Conservation (phyloP, 2,888 invertebrate species). For the Lochmaea crataegi region DNA sequence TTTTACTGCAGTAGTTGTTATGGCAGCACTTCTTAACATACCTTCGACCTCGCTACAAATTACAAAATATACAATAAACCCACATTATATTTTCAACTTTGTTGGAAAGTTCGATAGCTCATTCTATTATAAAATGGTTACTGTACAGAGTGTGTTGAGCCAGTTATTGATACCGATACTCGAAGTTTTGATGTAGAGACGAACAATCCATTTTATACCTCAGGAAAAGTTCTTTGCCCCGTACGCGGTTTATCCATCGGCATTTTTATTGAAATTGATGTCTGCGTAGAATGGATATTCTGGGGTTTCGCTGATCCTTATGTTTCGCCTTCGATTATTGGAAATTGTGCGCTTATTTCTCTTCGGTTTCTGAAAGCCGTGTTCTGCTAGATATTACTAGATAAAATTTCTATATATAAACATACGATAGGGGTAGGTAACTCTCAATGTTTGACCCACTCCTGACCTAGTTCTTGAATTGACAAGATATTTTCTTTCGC, state of each 20-base stretch:
- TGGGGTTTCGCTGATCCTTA: constrained; percentile 57
- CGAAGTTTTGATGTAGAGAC: constrained; percentile 36
- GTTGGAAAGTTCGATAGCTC: not conserved
- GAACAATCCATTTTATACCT: constrained; percentile 32
- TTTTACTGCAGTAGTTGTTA: no score
- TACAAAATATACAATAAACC: not conserved
- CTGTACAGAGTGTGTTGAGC: constrained; percentile 34
- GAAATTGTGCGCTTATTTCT: constrained; percentile 52
- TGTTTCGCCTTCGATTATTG: constrained; percentile 59
- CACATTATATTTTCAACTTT: not conserved
- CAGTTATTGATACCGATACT: constrained; percentile 41
- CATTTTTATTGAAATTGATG: constrained; percentile 63
- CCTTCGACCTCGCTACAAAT: not conserved
- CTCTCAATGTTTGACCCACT: constrained; percentile 21
- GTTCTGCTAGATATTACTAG: constrained; percentile 39
- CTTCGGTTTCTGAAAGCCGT: constrained; percentile 36
- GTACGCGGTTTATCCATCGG: constrained; percentile 56
- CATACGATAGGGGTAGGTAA: constrained; percentile 13
- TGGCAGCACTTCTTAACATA: not conserved
- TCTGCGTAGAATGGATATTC: constrained; percentile 60
- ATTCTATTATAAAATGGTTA: constrained; percentile 16
- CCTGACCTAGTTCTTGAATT: constrained; percentile 14
- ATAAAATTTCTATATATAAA: constrained; percentile 32
- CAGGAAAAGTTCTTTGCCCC: constrained; percentile 52
- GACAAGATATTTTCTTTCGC: no score